A percentile compares a stretch with the other conserved stretches of the same genome.
These are phyloP conservation scores for Fabriciana adippe DNA, from an alignment of 2,888 invertebrate species.

Conservation along the genomic window DNA sequence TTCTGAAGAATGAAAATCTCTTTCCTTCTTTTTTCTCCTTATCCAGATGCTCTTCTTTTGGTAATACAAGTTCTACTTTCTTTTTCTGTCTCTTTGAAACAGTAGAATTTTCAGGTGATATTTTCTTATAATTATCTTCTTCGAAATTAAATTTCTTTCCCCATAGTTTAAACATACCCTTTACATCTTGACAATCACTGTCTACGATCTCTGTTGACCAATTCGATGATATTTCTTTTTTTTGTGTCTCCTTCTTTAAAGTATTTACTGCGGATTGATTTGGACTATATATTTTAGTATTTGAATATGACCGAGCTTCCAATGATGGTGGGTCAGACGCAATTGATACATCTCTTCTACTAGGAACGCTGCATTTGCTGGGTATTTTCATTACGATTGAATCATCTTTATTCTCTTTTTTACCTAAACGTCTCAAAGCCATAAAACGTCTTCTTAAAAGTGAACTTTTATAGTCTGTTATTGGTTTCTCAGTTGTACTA, in stretches of 20 bases:
- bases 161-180: constrained; percentile 70
- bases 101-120: constrained; percentile 43
- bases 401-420: constrained; percentile 56
- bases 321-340: constrained; percentile 67
- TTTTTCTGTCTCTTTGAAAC: constrained; percentile 38
- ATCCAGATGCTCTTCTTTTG: constrained; percentile 31
- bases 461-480: constrained; percentile 56
- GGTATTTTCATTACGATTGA: constrained; percentile 43
- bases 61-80: constrained; percentile 35
- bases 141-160: constrained; percentile 66
- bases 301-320: constrained; percentile 58
- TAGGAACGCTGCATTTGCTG: constrained; percentile 46
- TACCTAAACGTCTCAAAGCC: constrained; percentile 53
- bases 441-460: constrained; percentile 60
- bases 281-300: constrained; percentile 53
- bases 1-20: constrained; percentile 66
- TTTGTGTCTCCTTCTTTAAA: constrained; percentile 30
- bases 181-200: constrained; percentile 56
- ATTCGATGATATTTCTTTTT: constrained; percentile 41
- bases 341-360: constrained; percentile 62
- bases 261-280: constrained; percentile 36
- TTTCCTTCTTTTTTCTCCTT: constrained; percentile 51
- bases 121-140: constrained; percentile 46
- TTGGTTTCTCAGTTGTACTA: constrained; percentile 47
- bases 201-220: constrained; percentile 48